Evolutionary conservation across 2,797 vertebrate genomes (phyloP), one percentile per base, ranked within the genome.

Genomic region (Notolabrus celidotus): DNA sequence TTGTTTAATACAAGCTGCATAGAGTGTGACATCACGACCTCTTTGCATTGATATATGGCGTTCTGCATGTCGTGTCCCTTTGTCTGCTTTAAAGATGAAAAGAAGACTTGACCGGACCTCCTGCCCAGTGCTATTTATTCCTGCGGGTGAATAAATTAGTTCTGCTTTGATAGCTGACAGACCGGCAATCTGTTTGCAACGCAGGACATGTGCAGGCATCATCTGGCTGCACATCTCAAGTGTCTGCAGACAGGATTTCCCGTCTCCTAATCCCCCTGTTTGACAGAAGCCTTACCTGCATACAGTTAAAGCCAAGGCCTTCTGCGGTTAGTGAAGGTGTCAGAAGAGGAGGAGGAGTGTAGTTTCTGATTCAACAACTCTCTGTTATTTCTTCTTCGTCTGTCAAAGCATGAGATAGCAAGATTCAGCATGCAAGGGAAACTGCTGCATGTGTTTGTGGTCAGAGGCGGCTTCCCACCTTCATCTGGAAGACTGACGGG

Each of bases 201-300:
- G 9, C 49, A 15, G 38, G 22, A 33, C 50, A 49, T 74, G 49
- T 67, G 57, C 31, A 47, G 10, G 10, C 55, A 50, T 68, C 54
- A 52, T 58, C 17, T 67, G 43, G 42, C 41, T 58, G 54, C 62
- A 53, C 56, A 55, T 58, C 16, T 20, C 14, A 7, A 56, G 25
- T 58, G 29, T 69, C 58, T 67, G 45, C 62, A 50, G 23, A 46
- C 43, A 33, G 62, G 74, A 64, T 70, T 74, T 64, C 56, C n/a
- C 23, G 36, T 46, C 34, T 33, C 22, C 14, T 47, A 67, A 72
- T 55, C 54, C 22, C 6, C 3, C 41, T 29, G 17, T 76, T 55
- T 82, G 57, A 52, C 36, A n/a, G 43, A 2, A 41, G 41, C 34
- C 66, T 31, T 27, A 49, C 66, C 72, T 56, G 38, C 43, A 59